Percentiles rank a stretch among this genome's conserved stretches.
phyloP scores from a whole-genome alignment of 2,888 invertebrate species.

The Himalopsyche japonica region DNA sequence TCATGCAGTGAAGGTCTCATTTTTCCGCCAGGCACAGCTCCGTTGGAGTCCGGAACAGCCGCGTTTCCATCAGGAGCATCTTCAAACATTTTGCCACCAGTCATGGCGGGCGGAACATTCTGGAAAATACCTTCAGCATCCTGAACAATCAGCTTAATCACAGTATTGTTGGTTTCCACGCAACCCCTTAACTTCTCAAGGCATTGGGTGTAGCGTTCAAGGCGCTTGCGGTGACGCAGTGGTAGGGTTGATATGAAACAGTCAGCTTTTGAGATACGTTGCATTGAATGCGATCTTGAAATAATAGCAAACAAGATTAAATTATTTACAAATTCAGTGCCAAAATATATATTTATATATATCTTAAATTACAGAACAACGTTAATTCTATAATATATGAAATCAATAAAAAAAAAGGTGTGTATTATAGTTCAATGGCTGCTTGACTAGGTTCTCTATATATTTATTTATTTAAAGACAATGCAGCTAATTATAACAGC shows the following conservation, averaged over 20 bases:
- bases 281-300: constrained; percentile 73
- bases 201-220: constrained; percentile 76
- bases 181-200: constrained; percentile 75
- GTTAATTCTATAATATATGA: too few species aligned
- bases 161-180: constrained; percentile 72
- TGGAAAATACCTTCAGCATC: constrained; percentile 85
- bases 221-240: constrained; percentile 71
- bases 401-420: too few species aligned
- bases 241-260: constrained; percentile 75
- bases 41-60: constrained; percentile 32
- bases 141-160: constrained; percentile 72
- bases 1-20: constrained; percentile 40
- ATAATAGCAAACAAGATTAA: neutral
- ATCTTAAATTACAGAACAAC: too few species aligned
- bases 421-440: too few species aligned
- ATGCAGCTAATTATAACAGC: too few species aligned
- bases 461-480: too few species aligned
- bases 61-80: neutral
- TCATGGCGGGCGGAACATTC: constrained; percentile 59
- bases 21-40: constrained; percentile 53
- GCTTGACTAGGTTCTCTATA: too few species aligned
- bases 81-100: neutral
- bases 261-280: constrained; percentile 76
- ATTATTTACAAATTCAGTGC: neutral
- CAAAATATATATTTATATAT: neutral